Evolutionary conservation across 2,113 vertebrate genomes (phyloP), one percentile per base, ranked within the genome.

Genomic region (Pteropus alecto): DNA sequence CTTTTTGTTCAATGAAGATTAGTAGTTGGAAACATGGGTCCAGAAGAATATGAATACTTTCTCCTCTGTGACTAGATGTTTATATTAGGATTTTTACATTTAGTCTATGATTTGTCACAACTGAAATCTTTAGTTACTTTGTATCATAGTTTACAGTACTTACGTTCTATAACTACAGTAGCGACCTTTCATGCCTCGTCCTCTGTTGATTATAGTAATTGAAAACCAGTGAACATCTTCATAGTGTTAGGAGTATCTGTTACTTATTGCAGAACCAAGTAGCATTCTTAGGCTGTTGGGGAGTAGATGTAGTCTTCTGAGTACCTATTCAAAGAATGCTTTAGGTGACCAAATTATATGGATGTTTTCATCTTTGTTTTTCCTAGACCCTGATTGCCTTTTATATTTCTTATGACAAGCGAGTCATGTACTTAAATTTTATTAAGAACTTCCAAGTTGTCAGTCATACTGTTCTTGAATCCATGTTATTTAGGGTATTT

Each of bases 191-290:
- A 16, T 70, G 41, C 33, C 10, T 77, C 56, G 7, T 67, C 21
- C 15, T 94, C 7, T 13, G 67, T 94, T 87, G 38, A 67, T 95
- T 87, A 65, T 87, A 90, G 67, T 87, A 60, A 81, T 73, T 86
- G 38, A 87, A 87, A 91, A 87, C 30, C 13, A 87, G 8, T 65
- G 41, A 74, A 51, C 21, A 68, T 56, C 15, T 71, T 54, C 26
- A 28, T 77, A 58, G 6, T n/a, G 22, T 90, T 81, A 81, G 35
- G 73, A 48, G 28, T 85, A 54, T n/a, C 22, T 48, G 1, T 79
- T 11, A 73, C 41, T 70, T 19, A 12, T 90, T 63, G 41, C 67
- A 94, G 28, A 60, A 83, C 22, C 8, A 68, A 56, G 26, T 51
- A 54, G 41, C 30, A 35, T 70, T 60, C 87, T 60, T 87, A 48